Evolutionary conservation across 2,888 invertebrate genomes (phyloP).

Genomic region (Geotrupes spiniger): DNA sequence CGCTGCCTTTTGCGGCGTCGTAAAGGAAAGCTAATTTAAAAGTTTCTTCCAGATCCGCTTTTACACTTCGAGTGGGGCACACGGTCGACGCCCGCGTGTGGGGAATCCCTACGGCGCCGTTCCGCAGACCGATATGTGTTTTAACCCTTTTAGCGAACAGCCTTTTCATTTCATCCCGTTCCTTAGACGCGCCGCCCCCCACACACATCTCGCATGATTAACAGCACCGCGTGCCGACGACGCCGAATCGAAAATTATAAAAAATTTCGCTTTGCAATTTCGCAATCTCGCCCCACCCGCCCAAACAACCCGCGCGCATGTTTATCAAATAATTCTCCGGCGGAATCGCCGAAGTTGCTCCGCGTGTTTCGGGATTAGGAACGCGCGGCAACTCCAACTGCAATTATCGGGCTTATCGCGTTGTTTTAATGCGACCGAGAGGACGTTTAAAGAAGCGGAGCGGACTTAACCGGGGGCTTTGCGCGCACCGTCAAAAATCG

Average conservation of each 20-base stretch:
- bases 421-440: slow-evolving; percentile 49
- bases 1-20: not conserved
- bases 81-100: slow-evolving; percentile 18
- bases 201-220: slow-evolving; percentile 4
- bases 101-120: slow-evolving; percentile 23
- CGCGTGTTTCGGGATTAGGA: slow-evolving; percentile 21
- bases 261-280: no score
- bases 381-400: slow-evolving; percentile 30
- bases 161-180: slow-evolving; percentile 27
- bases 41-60: slow-evolving; percentile 13
- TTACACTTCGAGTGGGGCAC: not conserved
- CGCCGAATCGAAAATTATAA: no score
- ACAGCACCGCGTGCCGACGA: slow-evolving; percentile 11
- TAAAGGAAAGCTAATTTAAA: slow-evolving; percentile 14
- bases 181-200: slow-evolving; percentile 1
- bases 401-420: slow-evolving; percentile 53
- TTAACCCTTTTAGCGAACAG: slow-evolving; percentile 31
- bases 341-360: slow-evolving; percentile 22
- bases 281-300: no score
- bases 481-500: slow-evolving; percentile 8
- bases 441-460: slow-evolving; percentile 42
- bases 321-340: slow-evolving; percentile 19
- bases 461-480: slow-evolving; percentile 24
- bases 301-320: no score
- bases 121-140: slow-evolving; percentile 24